A percentile compares a stretch with the other conserved stretches of the same genome.
These are phyloP conservation scores for Sitta carolinensis DNA, from an alignment of 2,797 vertebrate species.

Conservation along the genomic window DNA sequence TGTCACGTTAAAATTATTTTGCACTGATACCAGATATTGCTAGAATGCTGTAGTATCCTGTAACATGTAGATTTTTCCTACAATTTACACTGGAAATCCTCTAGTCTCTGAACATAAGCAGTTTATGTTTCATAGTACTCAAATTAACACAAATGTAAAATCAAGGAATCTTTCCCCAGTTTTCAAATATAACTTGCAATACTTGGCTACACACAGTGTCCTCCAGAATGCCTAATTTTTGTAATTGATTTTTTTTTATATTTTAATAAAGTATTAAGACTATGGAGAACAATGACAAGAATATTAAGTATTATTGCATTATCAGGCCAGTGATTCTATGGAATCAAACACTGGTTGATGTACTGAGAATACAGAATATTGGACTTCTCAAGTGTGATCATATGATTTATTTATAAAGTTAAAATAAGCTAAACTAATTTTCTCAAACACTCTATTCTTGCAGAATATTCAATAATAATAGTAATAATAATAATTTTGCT, in stretches of 20 bases:
- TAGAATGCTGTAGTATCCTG: neutral
- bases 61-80: neutral
- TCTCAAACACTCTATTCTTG: neutral
- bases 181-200: neutral
- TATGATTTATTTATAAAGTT: neutral
- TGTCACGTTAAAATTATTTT: neutral
- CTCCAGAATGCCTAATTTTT: neutral
- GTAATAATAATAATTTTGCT: neutral
- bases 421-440: neutral
- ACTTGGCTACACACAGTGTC: neutral
- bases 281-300: neutral
- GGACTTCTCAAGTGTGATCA: neutral
- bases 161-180: neutral
- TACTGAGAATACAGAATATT: neutral
- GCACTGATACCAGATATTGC: neutral
- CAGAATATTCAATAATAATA: neutral
- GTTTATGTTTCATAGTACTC: neutral
- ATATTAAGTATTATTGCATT: neutral
- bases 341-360: neutral
- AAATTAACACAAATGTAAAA: neutral
- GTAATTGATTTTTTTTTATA: neutral
- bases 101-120: neutral
- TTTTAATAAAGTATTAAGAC: neutral
- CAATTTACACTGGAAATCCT: neutral
- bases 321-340: neutral